Evolutionary conservation across 2,797 vertebrate species (phyloP), one percentile per base, ranked within the genome.

Genomic region (Dermochelys coriacea): DNA sequence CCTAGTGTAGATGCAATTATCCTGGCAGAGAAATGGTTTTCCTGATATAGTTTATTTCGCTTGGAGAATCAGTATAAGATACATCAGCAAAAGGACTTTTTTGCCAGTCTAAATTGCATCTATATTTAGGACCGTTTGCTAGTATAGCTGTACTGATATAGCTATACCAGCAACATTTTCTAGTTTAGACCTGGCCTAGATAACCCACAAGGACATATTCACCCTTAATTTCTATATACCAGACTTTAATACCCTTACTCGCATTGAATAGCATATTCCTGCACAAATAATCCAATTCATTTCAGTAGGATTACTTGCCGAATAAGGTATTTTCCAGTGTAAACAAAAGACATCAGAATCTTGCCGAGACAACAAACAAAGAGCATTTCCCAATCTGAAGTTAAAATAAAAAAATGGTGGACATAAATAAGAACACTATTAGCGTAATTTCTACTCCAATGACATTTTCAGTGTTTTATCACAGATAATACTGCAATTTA

Each of bases 361-460:
- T 37, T 71, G 21, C 21, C 68, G 68, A 71, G 47, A 37, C 34
- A 52, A 84, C 47, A 90, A 51, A 85, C 77, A 80, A 41, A 71
- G 23, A 85, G 49, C 14, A 29, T 79, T 79, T n/a, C 45, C 21
- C 71, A 85, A 11, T 29, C 34, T n/a, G 12, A 92, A 92, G 85
- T 29, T 68, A 64, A 77, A 15, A 14, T 61, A 3, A 88, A 93
- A 77, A 94, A 64, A 85, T 31, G 45, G 37, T 59, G 74, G 57
- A 79, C 77, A 88, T 51, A 88, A 90, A 50, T 55, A 75, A 47
- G 18, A 80, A 37, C 29, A 57, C 37, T 79, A 74, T 52, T 9
- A 77, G 95, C 85, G 54, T 95, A 89, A 95, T 61, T 86, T 88
- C 83, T 59, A 81, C 81, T n/a, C 78, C 23, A 7, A 80, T 31